Evolutionary conservation across 2,113 vertebrate genomes (phyloP).

Genomic region (Laterallus jamaicensis): DNA sequence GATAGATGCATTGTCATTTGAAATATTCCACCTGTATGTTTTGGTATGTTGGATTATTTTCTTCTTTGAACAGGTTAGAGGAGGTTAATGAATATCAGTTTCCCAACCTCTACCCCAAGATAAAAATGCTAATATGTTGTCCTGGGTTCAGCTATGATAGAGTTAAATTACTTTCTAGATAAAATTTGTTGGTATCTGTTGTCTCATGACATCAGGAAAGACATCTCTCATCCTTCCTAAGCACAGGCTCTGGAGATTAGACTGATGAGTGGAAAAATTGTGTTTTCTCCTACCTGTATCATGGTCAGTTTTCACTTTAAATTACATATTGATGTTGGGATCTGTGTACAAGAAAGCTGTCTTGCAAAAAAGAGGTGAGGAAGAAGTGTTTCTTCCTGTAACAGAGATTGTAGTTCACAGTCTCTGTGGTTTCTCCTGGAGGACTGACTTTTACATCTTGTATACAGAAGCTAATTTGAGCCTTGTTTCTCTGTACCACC

Average conservation of each 20-base stretch:
- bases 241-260: neutral
- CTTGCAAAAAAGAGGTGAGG: neutral
- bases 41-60: neutral
- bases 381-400: neutral
- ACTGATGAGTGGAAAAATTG: neutral
- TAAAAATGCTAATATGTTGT: neutral
- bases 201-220: neutral
- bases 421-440: neutral
- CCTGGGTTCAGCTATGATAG: no score
- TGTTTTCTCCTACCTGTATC: neutral
- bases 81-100: neutral
- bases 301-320: neutral
- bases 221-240: neutral
- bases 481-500: neutral
- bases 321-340: neutral
- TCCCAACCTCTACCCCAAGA: fast-evolving
- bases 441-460: neutral
- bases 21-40: neutral
- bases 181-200: neutral
- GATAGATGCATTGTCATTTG: neutral
- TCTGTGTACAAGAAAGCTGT: neutral
- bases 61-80: neutral
- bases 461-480: neutral
- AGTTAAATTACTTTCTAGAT: neutral
- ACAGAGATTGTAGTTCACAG: neutral